These are phyloP conservation scores for Dinoponera quadriceps DNA, from an alignment of 1,140 invertebrate genomes.

Conservation along the genomic window DNA sequence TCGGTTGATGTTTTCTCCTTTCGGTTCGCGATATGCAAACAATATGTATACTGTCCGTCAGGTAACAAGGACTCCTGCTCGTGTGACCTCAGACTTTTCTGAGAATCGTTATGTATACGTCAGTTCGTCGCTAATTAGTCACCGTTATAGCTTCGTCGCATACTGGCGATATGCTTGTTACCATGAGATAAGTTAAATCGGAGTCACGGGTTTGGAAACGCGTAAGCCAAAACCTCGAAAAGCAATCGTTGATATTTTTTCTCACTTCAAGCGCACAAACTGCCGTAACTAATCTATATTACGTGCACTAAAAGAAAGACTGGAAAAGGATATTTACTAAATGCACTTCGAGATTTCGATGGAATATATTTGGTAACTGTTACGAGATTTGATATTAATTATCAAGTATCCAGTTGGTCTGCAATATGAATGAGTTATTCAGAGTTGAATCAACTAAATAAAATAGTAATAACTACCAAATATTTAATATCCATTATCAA, in stretches of 20 bases:
- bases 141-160: slow-evolving; percentile 16
- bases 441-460: no score
- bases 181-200: not conserved
- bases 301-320: no score
- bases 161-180: slow-evolving; percentile 19
- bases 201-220: not conserved
- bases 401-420: no score
- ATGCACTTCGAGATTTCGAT: no score
- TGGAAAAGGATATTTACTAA: no score
- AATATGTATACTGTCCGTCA: not conserved
- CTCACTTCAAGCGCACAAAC: slow-evolving; percentile 6
- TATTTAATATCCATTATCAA: no score
- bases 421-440: no score
- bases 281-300: slow-evolving; percentile 34
- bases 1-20: no score
- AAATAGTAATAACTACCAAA: no score
- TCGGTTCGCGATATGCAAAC: not conserved
- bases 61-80: slow-evolving; percentile 15
- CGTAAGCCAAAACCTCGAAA: not conserved
- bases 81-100: slow-evolving; percentile 26
- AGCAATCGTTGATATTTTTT: slow-evolving; percentile 4
- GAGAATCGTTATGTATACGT: slow-evolving; percentile 34
- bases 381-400: no score
- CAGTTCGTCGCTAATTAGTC: slow-evolving; percentile 33
- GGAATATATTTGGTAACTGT: no score